phyloP scores from a whole-genome alignment of 2,888 invertebrate genomes.

The Monochamus alternatus region DNA sequence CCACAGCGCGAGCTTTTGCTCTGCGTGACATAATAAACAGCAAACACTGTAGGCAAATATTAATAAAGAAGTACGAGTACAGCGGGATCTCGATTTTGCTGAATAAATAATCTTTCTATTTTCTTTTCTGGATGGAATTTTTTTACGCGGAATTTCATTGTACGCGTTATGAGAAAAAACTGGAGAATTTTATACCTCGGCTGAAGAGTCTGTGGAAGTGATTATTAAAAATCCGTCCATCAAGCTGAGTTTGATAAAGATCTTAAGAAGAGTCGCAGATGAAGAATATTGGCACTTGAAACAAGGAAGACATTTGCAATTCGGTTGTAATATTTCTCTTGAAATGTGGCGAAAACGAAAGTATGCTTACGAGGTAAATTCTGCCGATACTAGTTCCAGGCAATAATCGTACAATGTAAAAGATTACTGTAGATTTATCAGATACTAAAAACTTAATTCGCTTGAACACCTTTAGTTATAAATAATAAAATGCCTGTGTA shows the following conservation, averaged over 20 bases:
- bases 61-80: conserved; percentile 2
- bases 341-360: neutral
- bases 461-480: no score
- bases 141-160: conserved; percentile 4
- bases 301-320: conserved; percentile 36
- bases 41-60: neutral
- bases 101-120: neutral
- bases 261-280: conserved; percentile 36
- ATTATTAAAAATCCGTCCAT: conserved; percentile 33
- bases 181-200: conserved; percentile 8
- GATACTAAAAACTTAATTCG: no score
- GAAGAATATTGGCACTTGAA: conserved; percentile 56
- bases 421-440: no score
- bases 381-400: no score
- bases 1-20: no score
- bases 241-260: neutral
- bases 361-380: no score
- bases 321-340: neutral
- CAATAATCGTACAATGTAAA: no score
- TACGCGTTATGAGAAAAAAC: neutral
- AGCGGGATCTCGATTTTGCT: neutral
- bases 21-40: no score
- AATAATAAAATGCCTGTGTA: no score
- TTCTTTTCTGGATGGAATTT: neutral
- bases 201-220: conserved; percentile 2